A percentile compares a stretch with the other conserved stretches of the same genome.
These are phyloP conservation scores for Ormyrus thymus DNA, from an alignment of 2,888 invertebrate genomes.

Conservation along the genomic window DNA sequence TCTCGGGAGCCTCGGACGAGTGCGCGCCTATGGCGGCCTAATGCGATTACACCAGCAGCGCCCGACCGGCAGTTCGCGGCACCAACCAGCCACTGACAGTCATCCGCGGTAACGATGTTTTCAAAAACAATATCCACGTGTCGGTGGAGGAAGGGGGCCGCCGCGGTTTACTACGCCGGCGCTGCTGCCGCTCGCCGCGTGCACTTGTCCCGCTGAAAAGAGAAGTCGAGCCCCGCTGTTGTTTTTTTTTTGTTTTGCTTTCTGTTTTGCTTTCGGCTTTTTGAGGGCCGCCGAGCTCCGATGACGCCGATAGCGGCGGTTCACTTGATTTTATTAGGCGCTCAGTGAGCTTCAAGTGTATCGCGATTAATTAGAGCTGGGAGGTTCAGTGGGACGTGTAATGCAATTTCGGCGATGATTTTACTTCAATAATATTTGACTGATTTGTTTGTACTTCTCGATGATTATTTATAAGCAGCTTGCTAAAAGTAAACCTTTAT, in stretches of 20 bases:
- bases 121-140: constrained; percentile 73
- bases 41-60: constrained; percentile 66
- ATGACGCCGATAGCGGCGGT: not conserved
- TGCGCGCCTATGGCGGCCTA: constrained; percentile 59
- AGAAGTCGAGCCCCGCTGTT: not conserved
- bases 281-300: not conserved
- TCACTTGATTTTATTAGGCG: too few relatives aligned
- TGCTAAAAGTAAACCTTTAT: too few relatives aligned
- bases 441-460: too few relatives aligned
- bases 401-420: too few relatives aligned
- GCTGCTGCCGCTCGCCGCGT: not conserved
- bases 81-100: constrained; percentile 68
- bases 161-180: constrained; percentile 26
- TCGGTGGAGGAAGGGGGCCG: constrained; percentile 53
- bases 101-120: constrained; percentile 74
- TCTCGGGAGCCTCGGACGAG: constrained; percentile 44
- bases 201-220: not conserved
- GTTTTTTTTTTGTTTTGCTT: not conserved
- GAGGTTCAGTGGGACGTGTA: too few relatives aligned
- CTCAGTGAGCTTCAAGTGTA: too few relatives aligned
- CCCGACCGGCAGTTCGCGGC: constrained; percentile 57
- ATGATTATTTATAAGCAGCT: too few relatives aligned
- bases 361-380: too few relatives aligned
- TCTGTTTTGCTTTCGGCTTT: not conserved
- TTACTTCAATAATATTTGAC: too few relatives aligned